A percentile compares a stretch with the other conserved stretches of the same genome.
Conservation (phyloP, 2,113 vertebrate genomes). For the Herpailurus yagouaroundi region DNA sequence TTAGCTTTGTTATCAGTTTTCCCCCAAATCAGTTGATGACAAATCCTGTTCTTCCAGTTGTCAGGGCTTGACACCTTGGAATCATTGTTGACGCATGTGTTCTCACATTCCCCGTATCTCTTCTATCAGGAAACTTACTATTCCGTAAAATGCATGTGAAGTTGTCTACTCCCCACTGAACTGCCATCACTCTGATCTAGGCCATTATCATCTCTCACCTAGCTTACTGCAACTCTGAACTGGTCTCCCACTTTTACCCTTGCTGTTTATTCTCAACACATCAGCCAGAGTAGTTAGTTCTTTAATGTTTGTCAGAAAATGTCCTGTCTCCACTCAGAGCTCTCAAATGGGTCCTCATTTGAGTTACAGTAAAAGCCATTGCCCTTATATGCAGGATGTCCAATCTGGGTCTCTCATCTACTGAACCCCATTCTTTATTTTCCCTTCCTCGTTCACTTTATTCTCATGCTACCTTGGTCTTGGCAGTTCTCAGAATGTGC, state of each 20-base stretch:
- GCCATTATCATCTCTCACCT: not conserved
- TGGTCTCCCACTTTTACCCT: not conserved
- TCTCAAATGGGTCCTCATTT: not conserved
- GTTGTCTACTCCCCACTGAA: not conserved
- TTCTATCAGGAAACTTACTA: not conserved
- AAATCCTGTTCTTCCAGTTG: not conserved
- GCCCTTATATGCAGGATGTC: not conserved
- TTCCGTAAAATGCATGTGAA: not conserved
- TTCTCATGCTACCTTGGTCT: not conserved
- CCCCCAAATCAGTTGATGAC: not conserved
- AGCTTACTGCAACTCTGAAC: not conserved
- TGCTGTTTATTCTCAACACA: not conserved
- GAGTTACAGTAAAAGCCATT: not conserved
- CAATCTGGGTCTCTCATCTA: not conserved
- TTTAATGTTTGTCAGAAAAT: not conserved
- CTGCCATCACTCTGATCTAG: not conserved
- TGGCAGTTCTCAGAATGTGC: not conserved
- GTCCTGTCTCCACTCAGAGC: not conserved
- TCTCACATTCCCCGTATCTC: not conserved
- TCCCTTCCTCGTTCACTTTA: not conserved
- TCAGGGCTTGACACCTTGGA: not conserved
- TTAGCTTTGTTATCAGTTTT: not conserved
- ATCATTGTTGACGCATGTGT: not conserved
- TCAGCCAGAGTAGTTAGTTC: slow-evolving; percentile 30
- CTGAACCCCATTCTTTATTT: not conserved